phyloP scores from a whole-genome alignment of 2,797 vertebrate genomes.

The Sarcophilus harrisii region DNA sequence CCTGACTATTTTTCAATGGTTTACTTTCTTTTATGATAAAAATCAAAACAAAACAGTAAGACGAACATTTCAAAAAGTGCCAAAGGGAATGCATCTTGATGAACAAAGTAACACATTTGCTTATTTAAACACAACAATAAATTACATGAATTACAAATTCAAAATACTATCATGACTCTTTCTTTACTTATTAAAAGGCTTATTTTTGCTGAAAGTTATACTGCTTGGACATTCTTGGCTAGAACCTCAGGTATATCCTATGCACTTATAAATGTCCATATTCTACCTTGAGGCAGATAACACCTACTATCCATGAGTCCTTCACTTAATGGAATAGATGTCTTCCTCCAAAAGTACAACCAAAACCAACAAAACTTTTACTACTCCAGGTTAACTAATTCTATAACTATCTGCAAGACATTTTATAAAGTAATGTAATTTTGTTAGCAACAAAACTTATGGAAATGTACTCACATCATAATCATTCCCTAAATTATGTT shows the following conservation, averaged over 20 bases:
- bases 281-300: neutral
- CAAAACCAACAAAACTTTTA: neutral
- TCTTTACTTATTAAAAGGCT: neutral
- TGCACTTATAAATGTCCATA: neutral
- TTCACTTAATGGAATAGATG: neutral
- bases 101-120: neutral
- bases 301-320: neutral
- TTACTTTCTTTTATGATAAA: neutral
- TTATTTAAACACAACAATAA: neutral
- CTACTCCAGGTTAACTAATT: neutral
- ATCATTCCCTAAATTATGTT: neutral
- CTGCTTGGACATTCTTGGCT: neutral
- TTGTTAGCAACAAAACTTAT: neutral
- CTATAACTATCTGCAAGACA: neutral
- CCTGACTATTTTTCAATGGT: neutral
- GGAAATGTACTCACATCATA: neutral
- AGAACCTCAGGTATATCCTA: neutral
- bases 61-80: neutral
- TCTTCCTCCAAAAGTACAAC: neutral
- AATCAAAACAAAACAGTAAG: neutral
- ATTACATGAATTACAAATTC: neutral
- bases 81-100: neutral
- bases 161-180: neutral
- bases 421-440: neutral
- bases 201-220: neutral